Base-by-base conservation (phyloP, 2,888 invertebrate species). In the Lasioglossum leucozonium region DNA sequence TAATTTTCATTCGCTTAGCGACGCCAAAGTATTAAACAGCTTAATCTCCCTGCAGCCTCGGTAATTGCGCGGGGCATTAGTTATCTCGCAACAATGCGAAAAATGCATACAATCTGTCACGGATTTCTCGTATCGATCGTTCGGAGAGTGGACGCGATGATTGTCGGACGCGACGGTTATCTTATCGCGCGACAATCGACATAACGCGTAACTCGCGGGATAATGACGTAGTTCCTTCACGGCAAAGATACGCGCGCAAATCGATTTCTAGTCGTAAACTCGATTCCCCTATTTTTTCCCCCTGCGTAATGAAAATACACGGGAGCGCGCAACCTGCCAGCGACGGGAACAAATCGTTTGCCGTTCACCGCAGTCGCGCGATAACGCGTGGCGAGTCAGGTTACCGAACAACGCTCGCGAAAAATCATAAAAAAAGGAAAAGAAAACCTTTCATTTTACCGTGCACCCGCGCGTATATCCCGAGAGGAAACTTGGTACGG, bases 161-260 rank as follows among this genome's bases (percentile, higher is more conserved):
- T 81, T 76, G 72, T 76, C 77, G 72, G 77, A 58, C 77, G 42
- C 74, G 77, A 58, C 77, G 42, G 72, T 79, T 89, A 89, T 89
- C 89, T 89, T 89, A 89, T 89, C 89, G 51, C 40, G 55, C 44
- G 65, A 79, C 69, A 62, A 82, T 77, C 82, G 34, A 79, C 62
- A 42, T 34, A 55, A 55, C 4, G 51, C 26, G 72, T 44, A 72
- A 82, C 51, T 44, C 71, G 74, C 72, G 72, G 16, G 11, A 40
- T 73, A 81, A 83, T 84, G 89, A 87, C 87, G 84, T 72, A 67
- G 77, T 40, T 74, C 58, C n/a, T 72, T 71, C 67, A 26, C 34
- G 26, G 30, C 62, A 26, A 65, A 67, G 22, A 77, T 67, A 79
- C 58, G 67, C 44, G 62, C 77, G 47, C 44, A 69, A 72, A 74